Evolutionary conservation across 2,797 vertebrate genomes (phyloP).

Genomic region (Tokudaia tokunoshimensis): DNA sequence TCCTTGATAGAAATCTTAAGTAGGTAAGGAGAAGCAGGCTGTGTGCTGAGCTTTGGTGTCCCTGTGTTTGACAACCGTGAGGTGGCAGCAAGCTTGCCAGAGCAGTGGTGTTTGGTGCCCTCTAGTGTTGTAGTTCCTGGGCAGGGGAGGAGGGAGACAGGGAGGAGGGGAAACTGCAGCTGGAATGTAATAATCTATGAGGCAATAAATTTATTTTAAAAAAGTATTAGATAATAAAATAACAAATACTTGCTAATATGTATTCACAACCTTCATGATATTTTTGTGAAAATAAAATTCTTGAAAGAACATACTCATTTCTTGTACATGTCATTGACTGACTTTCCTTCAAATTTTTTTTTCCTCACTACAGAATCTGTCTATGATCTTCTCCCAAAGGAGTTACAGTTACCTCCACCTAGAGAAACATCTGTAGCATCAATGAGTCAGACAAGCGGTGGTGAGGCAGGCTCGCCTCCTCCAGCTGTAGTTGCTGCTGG

Average conservation of each 20-base stretch:
- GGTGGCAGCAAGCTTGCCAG: too few species aligned
- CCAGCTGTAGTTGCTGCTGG: conserved; percentile 95
- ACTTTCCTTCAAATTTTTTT: neutral
- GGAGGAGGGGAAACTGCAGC: neutral
- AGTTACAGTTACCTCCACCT: conserved; percentile 95
- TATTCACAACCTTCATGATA: conserved; percentile 25
- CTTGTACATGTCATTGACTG: conserved; percentile 49
- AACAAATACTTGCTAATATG: conserved; percentile 56
- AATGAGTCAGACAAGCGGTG: conserved; percentile 99
- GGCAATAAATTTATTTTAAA: neutral
- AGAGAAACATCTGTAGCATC: conserved; percentile 92
- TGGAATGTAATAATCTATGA: neutral
- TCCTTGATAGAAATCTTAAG: neutral
- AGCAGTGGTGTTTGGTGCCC: neutral
- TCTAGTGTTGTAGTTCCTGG: neutral
- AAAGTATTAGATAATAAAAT: conserved; percentile 40
- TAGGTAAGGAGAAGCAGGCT: neutral
- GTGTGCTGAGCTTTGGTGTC: neutral
- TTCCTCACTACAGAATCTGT: conserved; percentile 92
- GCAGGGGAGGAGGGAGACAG: neutral
- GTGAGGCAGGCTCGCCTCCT: conserved; percentile 95
- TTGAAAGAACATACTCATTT: conserved; percentile 62
- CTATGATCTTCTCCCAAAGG: conserved; percentile 98
- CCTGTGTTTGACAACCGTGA: neutral
- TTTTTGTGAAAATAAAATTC: conserved; percentile 50